Evolutionary conservation across 2,797 vertebrate genomes (phyloP), one percentile per base, ranked within the genome.

Genomic region (Astyanax mexicanus): DNA sequence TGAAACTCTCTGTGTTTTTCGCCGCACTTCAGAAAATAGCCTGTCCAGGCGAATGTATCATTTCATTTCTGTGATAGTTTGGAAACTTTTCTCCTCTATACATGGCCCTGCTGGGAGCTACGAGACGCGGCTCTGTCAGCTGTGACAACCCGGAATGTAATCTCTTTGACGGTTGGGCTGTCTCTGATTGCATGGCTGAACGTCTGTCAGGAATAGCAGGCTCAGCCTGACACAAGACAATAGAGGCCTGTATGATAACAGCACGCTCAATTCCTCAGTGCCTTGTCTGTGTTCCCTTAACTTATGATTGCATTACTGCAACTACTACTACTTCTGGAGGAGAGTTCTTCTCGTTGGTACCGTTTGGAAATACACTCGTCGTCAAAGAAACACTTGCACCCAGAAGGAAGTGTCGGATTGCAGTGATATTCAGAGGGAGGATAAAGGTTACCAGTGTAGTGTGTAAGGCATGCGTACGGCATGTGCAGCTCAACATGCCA

Each of bases 121-220:
- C 3, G 19, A 57, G 19, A 57, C 57, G 25, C 55, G 40, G 73
- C 40, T 64, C 15, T 55, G 72, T 66, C 64, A 68, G n/a, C 42
- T 32, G 25, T 54, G 64, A 68, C 40, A 57, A 44, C 11, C 25
- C 61, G 10, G 61, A 40, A 42, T 54, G 61, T 44, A 74, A 49
- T 42, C 13, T 64, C 72, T 55, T 52, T 58, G 62, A 61, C 21
- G 38, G 37, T 62, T 69, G 27, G 47, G n/a, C 57, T 17, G 25
- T 49, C 37, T 40, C 44, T 73, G 29, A 72, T 35, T 47, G 69
- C 69, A 71, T 42, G 55, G 64, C 72, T 74, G 64, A 58, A 51
- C 6, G 44, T 62, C 61, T 37, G 6, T 78, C 69, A 68, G 70
- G 69, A 78, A 37, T n/a, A 78, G 37, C 55, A 44, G 42, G 35